Percentiles rank a stretch among this genome's conserved stretches.
phyloP scores from a whole-genome alignment of 2,797 vertebrate genomes.

The Buceros bicornis region DNA sequence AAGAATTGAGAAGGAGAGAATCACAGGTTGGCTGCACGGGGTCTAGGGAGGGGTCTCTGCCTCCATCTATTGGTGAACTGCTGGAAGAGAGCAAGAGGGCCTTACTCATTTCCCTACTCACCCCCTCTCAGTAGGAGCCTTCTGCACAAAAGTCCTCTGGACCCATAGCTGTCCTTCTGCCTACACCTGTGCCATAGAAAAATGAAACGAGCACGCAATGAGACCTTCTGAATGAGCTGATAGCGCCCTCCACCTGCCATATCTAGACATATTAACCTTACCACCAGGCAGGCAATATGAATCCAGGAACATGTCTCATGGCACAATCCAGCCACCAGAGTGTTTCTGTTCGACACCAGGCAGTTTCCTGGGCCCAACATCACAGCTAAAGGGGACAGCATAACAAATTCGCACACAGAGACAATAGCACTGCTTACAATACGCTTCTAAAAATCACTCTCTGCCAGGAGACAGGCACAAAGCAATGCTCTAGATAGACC shows the following conservation, averaged over 20 bases:
- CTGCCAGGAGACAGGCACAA: not conserved
- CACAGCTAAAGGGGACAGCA: not conserved
- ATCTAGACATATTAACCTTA: not conserved
- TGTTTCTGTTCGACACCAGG: not conserved
- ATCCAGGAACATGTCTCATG: accelerated
- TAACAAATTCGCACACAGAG: not conserved
- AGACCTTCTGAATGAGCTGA: not conserved
- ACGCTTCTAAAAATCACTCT: not conserved
- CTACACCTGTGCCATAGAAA: not conserved
- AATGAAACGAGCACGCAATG: not conserved
- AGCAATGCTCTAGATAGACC: not conserved
- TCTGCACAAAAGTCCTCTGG: not conserved
- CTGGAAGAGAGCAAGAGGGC: not conserved
- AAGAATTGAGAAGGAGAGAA: not conserved
- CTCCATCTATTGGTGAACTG: slow-evolving; percentile 11
- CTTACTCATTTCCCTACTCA: not conserved
- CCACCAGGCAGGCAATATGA: not conserved
- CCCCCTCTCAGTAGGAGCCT: not conserved
- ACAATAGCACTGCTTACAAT: not conserved
- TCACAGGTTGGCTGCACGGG: not conserved
- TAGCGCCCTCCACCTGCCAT: accelerated
- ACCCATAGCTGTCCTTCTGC: not conserved
- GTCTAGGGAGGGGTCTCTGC: not conserved
- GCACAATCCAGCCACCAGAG: not conserved
- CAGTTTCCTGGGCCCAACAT: not conserved